phyloP scores from a whole-genome alignment of 1,140 invertebrate species.

The Linepithema humile region DNA sequence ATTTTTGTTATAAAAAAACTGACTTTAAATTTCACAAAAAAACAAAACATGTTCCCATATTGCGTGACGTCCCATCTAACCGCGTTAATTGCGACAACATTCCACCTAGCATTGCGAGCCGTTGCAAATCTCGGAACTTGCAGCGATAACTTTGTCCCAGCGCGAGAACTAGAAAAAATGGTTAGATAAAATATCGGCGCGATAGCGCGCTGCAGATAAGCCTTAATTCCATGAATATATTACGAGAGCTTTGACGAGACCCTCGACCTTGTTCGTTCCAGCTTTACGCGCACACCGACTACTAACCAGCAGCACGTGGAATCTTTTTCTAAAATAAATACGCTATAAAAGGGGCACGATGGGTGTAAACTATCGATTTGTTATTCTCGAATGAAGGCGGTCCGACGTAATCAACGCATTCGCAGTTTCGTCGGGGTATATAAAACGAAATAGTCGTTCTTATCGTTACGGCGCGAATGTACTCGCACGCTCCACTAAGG shows the following conservation, averaged over 20 bases:
- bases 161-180: background rate
- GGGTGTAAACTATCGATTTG: constrained; percentile 53
- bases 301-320: background rate
- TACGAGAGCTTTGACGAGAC: constrained; percentile 28
- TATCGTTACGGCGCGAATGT: constrained; percentile 1
- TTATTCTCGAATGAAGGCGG: constrained; percentile 45
- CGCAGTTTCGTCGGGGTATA: constrained; percentile 13
- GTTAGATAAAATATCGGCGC: constrained; percentile 42
- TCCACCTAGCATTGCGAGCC: background rate
- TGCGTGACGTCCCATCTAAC: background rate
- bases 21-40: background rate
- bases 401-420: constrained; percentile 40
- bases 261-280: constrained; percentile 46
- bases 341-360: constrained; percentile 32
- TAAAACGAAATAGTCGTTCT: constrained; percentile 20
- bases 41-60: background rate
- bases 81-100: background rate
- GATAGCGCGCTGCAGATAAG: constrained; percentile 43
- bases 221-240: constrained; percentile 48
- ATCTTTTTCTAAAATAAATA: constrained; percentile 47
- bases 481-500: constrained; percentile 14
- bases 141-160: background rate
- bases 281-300: constrained; percentile 5
- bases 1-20: background rate
- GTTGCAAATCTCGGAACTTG: background rate